A percentile compares a stretch with the other conserved stretches of the same genome.
Conservation (phyloP, 2,113 vertebrate genomes). For the Misgurnus anguillicaudatus region DNA sequence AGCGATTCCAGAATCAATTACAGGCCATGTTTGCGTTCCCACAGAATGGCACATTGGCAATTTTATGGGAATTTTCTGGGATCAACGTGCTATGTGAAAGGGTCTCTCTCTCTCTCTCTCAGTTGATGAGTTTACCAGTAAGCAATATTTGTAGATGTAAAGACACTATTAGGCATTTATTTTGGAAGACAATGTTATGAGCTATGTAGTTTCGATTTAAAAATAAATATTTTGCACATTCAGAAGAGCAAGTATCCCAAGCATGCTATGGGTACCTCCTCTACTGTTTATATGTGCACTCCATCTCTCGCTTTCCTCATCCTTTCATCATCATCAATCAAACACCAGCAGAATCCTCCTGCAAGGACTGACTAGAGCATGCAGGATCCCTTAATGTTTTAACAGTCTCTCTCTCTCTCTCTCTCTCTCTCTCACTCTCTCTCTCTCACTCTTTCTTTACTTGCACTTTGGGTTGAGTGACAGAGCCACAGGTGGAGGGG, state of each 20-base stretch:
- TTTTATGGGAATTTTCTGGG: no score
- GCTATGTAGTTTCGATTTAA: not conserved
- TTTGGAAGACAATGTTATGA: no score
- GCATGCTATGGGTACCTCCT: constrained; percentile 1
- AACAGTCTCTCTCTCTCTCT: constrained; percentile 1
- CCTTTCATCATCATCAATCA: constrained; percentile 28
- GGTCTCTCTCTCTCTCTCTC: no score
- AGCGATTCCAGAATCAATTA: no score
- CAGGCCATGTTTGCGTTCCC: no score
- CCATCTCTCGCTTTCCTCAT: not conserved
- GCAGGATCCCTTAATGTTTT: constrained; percentile 7
- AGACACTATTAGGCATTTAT: no score
- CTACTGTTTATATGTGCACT: not conserved
- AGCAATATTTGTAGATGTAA: not conserved
- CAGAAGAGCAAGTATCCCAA: not conserved
- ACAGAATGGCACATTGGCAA: no score
- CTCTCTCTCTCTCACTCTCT: constrained; percentile 7
- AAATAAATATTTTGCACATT: not conserved
- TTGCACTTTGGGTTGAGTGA: not conserved
- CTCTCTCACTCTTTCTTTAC: not conserved
- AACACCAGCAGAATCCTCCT: constrained; percentile 29
- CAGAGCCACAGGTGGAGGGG: constrained; percentile 58
- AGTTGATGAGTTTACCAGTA: no score
- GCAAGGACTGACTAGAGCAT: not conserved
- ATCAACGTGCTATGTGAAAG: no score